Evolutionary conservation across 37 sponge, comb jelly and placozoan species (phyloP).

Genomic region (Halisarca cf. caerulea): DNA sequence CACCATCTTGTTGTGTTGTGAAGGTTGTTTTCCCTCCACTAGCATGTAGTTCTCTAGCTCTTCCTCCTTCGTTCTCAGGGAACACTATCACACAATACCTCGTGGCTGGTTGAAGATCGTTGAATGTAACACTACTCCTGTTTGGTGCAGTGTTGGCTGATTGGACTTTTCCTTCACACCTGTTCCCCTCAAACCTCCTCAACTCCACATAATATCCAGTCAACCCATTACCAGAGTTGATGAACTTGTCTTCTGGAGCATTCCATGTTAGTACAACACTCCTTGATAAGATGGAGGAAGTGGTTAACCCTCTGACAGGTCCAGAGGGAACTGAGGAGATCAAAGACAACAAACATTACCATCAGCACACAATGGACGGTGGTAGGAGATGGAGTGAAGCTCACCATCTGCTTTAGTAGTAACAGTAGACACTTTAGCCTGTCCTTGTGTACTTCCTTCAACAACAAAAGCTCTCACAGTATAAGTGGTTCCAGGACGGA

Average conservation of each 20-base stretch:
- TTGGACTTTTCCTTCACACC: neutral
- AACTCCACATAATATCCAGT: neutral
- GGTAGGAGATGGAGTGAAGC: neutral
- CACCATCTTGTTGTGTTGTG: neutral
- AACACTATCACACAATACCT: neutral
- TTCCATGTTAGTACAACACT: conserved; percentile 6
- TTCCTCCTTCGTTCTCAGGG: neutral
- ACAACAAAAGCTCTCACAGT: conserved; percentile 9
- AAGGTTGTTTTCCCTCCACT: neutral
- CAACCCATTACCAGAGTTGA: neutral
- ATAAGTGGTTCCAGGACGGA: neutral
- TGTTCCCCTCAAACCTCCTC: neutral
- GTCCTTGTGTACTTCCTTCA: neutral
- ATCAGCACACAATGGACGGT: neutral
- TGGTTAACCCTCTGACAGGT: neutral
- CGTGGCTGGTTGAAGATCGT: neutral
- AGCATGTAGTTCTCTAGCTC: neutral
- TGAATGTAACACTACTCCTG: neutral
- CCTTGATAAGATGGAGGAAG: neutral
- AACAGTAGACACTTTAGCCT: neutral
- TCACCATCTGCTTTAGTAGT: neutral
- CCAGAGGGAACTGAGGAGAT: conserved; percentile 16
- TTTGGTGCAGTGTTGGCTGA: neutral
- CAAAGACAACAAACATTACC: neutral
- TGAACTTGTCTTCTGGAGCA: neutral